Percentiles rank a stretch among this genome's conserved stretches.
phyloP scores from a whole-genome alignment of 2,113 vertebrate species.

The Pteruthius melanotis region DNA sequence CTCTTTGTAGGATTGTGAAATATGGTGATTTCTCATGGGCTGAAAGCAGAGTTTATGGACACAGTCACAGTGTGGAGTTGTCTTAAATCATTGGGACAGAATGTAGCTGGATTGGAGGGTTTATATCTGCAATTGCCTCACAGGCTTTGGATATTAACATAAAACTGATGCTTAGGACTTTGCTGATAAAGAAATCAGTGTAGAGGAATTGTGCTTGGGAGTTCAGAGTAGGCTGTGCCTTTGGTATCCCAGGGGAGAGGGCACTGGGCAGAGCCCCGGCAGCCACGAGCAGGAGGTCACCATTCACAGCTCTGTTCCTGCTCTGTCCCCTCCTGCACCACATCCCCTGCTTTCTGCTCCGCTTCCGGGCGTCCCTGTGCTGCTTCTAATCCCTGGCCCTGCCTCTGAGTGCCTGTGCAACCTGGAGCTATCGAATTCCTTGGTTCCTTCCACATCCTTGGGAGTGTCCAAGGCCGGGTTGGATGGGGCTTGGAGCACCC shows the following conservation, averaged over 20 bases:
- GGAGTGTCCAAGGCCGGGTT: neutral
- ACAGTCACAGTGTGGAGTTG: neutral
- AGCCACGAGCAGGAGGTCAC: neutral
- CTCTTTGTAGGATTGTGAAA: neutral
- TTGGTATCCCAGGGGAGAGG: neutral
- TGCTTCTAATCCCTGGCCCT: neutral
- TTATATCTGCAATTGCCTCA: neutral
- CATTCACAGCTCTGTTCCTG: neutral
- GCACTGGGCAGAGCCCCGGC: neutral
- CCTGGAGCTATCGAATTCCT: neutral
- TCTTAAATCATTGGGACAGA: neutral
- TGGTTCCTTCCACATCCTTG: neutral
- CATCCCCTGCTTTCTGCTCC: neutral
- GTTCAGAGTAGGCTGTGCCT: neutral
- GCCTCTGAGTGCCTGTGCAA: neutral
- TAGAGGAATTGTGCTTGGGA: accelerated
- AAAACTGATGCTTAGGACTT: neutral
- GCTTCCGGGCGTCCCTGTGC: neutral
- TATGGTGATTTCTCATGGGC: neutral
- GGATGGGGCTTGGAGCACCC: accelerated
- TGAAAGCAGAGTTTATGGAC: neutral
- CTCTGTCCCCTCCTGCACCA: accelerated
- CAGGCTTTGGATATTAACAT: neutral
- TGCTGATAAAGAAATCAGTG: neutral
- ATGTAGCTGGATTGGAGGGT: neutral